Percentiles rank a stretch among this genome's conserved stretches.
Conservation (phyloP, 2,888 invertebrate genomes). For the Anodontia alba region DNA sequence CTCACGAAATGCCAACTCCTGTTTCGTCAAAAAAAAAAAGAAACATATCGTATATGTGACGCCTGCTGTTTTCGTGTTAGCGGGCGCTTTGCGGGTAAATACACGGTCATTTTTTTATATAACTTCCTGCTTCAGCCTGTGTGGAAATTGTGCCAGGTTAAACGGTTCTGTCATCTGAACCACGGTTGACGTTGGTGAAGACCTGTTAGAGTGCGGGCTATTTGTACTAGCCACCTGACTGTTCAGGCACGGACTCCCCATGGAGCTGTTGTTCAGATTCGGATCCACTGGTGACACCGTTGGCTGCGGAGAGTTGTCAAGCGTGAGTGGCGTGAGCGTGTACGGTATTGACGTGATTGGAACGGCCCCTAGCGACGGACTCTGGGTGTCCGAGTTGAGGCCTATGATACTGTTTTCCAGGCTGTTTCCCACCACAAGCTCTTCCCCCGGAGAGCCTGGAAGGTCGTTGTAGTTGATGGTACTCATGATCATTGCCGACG, state of each 20-base stretch:
- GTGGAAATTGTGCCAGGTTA: constrained; percentile 50
- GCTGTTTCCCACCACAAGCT: constrained; percentile 18
- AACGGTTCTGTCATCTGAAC: constrained; percentile 52
- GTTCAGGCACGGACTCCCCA: constrained; percentile 40
- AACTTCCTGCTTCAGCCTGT: constrained; percentile 68
- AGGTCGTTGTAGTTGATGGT: constrained; percentile 54
- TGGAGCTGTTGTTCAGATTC: constrained; percentile 51
- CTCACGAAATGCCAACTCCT: no score
- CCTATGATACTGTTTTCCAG: constrained; percentile 37
- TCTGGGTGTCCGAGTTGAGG: constrained; percentile 39
- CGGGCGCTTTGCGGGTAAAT: no score
- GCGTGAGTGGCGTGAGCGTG: constrained; percentile 43
- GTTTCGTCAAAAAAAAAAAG: no score
- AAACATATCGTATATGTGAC: no score
- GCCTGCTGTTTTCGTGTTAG: no score
- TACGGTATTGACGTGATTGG: constrained; percentile 41
- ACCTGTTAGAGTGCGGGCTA: background rate
- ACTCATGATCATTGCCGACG: constrained; percentile 49
- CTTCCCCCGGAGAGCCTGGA: constrained; percentile 34
- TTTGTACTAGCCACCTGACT: constrained; percentile 24
- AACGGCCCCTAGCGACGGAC: background rate
- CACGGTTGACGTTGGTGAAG: constrained; percentile 27
- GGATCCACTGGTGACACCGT: constrained; percentile 64
- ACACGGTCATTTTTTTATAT: constrained; percentile 33
- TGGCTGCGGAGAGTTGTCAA: constrained; percentile 61